phyloP scores from a whole-genome alignment of 2,888 invertebrate species.

The Rhimphoctona megacephalus region DNA sequence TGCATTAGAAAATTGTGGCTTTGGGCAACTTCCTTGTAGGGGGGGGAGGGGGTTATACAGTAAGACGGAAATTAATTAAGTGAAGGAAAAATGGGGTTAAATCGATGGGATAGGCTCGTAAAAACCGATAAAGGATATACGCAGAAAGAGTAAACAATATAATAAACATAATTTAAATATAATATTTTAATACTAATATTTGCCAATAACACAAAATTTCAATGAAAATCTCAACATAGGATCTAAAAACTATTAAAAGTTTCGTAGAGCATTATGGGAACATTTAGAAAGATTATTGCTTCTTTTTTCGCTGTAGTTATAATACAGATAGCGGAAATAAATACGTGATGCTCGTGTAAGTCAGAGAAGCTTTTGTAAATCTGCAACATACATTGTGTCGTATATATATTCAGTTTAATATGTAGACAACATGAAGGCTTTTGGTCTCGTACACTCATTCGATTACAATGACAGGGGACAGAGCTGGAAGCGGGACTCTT shows the following conservation, averaged over 20 bases:
- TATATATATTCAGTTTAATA: not conserved
- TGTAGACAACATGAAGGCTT: slow-evolving; percentile 31
- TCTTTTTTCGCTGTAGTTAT: too few relatives aligned
- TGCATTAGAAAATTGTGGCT: not conserved
- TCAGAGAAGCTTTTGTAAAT: slow-evolving; percentile 34
- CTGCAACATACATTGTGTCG: not conserved
- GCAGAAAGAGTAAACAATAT: too few relatives aligned
- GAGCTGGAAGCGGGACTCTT: slow-evolving; percentile 27
- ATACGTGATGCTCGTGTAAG: not conserved
- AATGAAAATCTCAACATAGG: not conserved
- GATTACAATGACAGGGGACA: slow-evolving; percentile 54
- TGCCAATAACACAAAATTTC: not conserved
- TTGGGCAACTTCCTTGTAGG: too few relatives aligned
- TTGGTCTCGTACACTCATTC: slow-evolving; percentile 51
- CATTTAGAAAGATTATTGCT: too few relatives aligned
- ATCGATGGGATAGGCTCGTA: too few relatives aligned
- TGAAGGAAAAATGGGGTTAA: too few relatives aligned
- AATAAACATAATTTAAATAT: too few relatives aligned
- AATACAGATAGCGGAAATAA: too few relatives aligned
- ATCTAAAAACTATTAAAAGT: not conserved
- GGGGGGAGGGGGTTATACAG: too few relatives aligned
- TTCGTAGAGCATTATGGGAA: not conserved
- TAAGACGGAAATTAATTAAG: too few relatives aligned
- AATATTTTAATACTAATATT: too few relatives aligned
- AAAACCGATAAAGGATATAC: too few relatives aligned